Base-by-base conservation (phyloP, 92 coral and sea anemone genomes). In the Phenganax marumi region DNA sequence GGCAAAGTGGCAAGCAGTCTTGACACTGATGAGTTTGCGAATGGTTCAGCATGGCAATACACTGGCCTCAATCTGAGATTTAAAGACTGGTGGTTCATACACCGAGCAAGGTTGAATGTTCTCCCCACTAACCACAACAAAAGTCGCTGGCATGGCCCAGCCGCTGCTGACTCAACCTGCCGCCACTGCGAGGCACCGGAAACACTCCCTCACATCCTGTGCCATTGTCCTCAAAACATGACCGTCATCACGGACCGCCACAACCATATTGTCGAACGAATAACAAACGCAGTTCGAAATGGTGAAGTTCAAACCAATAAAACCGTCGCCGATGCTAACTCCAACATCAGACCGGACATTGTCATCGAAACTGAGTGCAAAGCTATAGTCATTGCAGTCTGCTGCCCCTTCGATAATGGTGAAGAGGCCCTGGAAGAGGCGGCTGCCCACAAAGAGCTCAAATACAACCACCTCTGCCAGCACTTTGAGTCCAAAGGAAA, bases 81-180 rank as follows among this genome's bases (percentile, higher is more conserved):
- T 22, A 14, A 39, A 8, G 70, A 77, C 82, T 77, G 82, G 82
- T 50, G 50, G 0, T 79, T 79, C 79, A 51, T 85, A 87, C 71
- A 85, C 89, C 24, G 75, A 54, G 10, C 89, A 82, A 7, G 76
- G 58, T 25, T 85, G 70, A 50, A 78, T 85, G 12, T 75, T 51
- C 22, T 83, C 19, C 54, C 74, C 71, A 51, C 52, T 12, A 61
- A 89, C 85, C 52, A 87, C 84, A 69, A 72, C 89, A 79, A 79
- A 46, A 70, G 73, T 51, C 62, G 70, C 68, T 77, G 62, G 24
- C 58, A n/a, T n/a, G n/a, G n/a, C n/a, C n/a, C n/a, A n/a, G n/a
- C 82, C 70, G 82, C 10, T 17, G 21, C 33, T 24, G 11, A 46
- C 3, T n/a, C 82, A 2, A 17, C 13, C 3, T 77, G 82, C 26